A percentile compares a stretch with the other conserved stretches of the same genome.
Evolutionary conservation across 2,888 invertebrate species (phyloP).

Genomic region (Chrysodeixis includens): DNA sequence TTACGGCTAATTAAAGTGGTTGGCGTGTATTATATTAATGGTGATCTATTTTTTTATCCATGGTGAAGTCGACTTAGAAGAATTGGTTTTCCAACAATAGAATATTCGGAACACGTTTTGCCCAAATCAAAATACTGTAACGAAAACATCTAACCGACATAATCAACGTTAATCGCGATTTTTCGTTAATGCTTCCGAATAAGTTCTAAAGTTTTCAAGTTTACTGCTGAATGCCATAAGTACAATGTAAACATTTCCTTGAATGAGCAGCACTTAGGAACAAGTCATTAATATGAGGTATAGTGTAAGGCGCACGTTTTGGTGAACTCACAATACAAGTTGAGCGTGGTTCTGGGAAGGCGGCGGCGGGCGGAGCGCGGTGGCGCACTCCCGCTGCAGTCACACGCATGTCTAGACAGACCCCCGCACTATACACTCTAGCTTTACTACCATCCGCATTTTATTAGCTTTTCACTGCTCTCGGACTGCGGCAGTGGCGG

Average conservation of each 20-base stretch:
- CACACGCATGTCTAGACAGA: conserved; percentile 75
- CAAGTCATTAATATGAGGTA: conserved; percentile 12
- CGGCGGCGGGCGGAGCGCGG: conserved; percentile 10
- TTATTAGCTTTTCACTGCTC: conserved; percentile 50
- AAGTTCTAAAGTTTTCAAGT: background rate
- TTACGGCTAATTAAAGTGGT: conserved; percentile 45
- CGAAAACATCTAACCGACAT: background rate
- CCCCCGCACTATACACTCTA: conserved; percentile 31
- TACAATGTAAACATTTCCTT: conserved; percentile 4
- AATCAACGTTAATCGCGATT: background rate
- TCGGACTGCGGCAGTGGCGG: conserved; percentile 24
- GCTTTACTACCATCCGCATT: conserved; percentile 41
- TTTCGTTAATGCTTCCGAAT: background rate
- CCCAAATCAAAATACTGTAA: background rate
- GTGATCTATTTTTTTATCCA: background rate
- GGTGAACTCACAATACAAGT: conserved; percentile 14
- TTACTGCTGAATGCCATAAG: background rate
- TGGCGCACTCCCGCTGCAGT: conserved; percentile 42
- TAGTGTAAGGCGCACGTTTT: conserved; percentile 15
- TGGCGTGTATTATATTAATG: conserved; percentile 28
- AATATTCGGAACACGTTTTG: background rate
- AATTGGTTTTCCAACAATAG: background rate
- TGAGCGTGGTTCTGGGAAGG: conserved; percentile 31
- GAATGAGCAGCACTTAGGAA: background rate
- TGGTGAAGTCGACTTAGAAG: background rate